Conservation (phyloP, 2,797 vertebrate species). For the Sandelia bainsii region DNA sequence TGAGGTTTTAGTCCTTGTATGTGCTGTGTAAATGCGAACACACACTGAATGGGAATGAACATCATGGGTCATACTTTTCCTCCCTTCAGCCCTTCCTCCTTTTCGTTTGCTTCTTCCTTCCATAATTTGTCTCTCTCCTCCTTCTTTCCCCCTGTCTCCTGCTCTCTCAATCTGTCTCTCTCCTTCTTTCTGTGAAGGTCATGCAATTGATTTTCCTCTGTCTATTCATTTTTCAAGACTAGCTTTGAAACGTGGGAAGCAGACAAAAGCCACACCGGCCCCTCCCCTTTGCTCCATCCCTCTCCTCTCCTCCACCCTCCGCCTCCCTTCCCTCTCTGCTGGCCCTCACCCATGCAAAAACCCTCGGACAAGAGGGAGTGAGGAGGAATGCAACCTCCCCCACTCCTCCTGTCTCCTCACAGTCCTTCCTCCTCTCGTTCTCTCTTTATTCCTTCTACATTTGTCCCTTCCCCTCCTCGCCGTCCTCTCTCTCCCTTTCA, state of each 20-base stretch:
- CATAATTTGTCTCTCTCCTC: conserved; percentile 72
- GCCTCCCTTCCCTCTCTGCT: conserved; percentile 66
- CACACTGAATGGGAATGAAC: conserved; percentile 67
- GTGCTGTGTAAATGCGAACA: conserved; percentile 44
- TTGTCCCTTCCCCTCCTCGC: conserved; percentile 67
- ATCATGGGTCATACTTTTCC: conserved; percentile 78
- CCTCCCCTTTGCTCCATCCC: conserved; percentile 71
- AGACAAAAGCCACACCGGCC: conserved; percentile 87
- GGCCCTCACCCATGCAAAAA: conserved; percentile 64
- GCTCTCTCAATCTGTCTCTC: conserved; percentile 71
- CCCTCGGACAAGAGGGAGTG: conserved; percentile 61
- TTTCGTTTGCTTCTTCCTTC: conserved; percentile 73
- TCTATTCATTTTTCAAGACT: conserved; percentile 91
- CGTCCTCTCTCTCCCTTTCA: conserved; percentile 67
- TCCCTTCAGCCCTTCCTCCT: conserved; percentile 71
- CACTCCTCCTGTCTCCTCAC: conserved; percentile 1
- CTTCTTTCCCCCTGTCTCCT: conserved; percentile 40
- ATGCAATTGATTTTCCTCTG: conserved; percentile 91
- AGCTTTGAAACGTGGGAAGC: conserved; percentile 91
- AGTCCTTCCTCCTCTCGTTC: conserved; percentile 46
- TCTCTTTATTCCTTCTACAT: conserved; percentile 62
- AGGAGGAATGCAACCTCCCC: conserved; percentile 63
- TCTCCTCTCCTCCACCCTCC: conserved; percentile 65
- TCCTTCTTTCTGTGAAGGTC: conserved; percentile 87
- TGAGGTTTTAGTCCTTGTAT: conserved; percentile 61